A percentile compares a stretch with the other conserved stretches of the same genome.
These are phyloP conservation scores for Myiotriccus ornatus DNA, from an alignment of 2,797 vertebrate species.

Conservation along the genomic window DNA sequence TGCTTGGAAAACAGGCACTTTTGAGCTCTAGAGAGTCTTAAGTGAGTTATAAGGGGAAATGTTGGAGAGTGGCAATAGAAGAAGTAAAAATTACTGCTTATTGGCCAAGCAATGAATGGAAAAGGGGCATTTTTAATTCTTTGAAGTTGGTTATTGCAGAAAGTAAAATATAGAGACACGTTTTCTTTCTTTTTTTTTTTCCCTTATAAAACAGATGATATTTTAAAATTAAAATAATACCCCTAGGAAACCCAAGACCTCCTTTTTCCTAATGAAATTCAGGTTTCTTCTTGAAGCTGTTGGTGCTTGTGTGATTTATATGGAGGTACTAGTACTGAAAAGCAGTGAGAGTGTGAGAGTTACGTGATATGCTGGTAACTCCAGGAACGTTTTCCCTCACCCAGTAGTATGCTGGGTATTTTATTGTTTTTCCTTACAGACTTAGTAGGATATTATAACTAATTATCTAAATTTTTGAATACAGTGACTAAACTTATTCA, in stretches of 20 bases:
- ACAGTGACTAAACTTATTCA: background rate
- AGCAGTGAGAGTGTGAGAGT: background rate
- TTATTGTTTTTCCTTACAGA: background rate
- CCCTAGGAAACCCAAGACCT: background rate
- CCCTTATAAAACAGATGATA: background rate
- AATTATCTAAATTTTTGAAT: background rate
- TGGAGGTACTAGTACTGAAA: background rate
- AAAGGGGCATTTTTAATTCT: background rate
- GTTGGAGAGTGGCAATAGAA: background rate
- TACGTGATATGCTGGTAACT: background rate
- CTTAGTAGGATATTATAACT: background rate
- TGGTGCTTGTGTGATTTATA: background rate
- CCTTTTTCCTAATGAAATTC: background rate
- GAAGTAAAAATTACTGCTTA: background rate
- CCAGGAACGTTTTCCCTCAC: background rate
- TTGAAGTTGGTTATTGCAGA: background rate
- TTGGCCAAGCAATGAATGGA: background rate
- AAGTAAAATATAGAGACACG: background rate
- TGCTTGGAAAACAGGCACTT: background rate
- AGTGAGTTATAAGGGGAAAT: background rate
- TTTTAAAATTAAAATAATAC: background rate
- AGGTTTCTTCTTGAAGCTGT: background rate
- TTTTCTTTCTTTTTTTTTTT: background rate
- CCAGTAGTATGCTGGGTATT: background rate
- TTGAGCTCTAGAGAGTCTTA: background rate